Evolutionary conservation across 2,888 invertebrate genomes (phyloP).

Genomic region (Pseudococcus viburni): DNA sequence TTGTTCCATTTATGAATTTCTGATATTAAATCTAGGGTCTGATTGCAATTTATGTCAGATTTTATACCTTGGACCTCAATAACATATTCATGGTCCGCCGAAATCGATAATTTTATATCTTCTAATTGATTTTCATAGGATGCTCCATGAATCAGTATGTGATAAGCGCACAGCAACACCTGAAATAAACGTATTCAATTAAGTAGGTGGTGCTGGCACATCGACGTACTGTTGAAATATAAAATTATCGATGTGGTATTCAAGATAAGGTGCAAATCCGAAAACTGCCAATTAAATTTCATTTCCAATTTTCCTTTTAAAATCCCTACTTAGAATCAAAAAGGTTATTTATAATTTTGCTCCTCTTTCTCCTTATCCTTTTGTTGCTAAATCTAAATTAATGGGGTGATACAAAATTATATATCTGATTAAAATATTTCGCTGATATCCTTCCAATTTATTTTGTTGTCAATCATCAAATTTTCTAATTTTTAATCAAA

Average conservation of each 20-base stretch:
- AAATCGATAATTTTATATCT: conserved; percentile 33
- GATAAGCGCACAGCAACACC: conserved; percentile 7
- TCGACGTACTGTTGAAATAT: neutral
- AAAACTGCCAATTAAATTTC: neutral
- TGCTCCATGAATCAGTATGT: neutral
- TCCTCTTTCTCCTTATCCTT: no score
- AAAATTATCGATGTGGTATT: neutral
- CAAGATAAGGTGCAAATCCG: neutral
- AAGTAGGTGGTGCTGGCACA: conserved; percentile 7
- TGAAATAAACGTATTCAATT: conserved; percentile 36
- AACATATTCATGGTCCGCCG: neutral
- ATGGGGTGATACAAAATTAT: neutral
- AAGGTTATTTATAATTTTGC: no score
- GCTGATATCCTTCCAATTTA: neutral
- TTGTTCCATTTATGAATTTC: neutral
- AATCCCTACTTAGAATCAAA: neutral
- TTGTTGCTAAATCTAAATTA: no score
- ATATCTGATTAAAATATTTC: neutral
- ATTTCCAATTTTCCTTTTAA: neutral
- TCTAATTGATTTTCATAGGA: conserved; percentile 8
- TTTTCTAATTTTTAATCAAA: no score
- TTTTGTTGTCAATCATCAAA: neutral
- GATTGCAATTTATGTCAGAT: neutral
- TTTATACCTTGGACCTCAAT: neutral
- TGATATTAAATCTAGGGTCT: neutral